These are phyloP conservation scores for Drosophila gunungcola DNA, from an alignment of 1,140 invertebrate species.

Conservation along the genomic window DNA sequence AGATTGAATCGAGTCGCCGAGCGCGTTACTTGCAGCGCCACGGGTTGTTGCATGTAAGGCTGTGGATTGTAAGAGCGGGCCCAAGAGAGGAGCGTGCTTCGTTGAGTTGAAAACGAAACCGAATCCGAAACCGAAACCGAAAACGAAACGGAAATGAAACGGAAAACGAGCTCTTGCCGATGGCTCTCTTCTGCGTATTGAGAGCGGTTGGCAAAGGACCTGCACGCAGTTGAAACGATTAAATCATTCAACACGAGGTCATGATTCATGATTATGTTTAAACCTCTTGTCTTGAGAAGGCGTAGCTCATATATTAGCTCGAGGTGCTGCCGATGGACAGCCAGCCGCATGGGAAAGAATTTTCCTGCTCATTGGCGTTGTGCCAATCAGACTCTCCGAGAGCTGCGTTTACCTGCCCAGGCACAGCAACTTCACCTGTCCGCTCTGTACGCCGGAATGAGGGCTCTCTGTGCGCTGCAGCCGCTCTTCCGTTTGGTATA, in stretches of 20 bases:
- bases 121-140: too few relatives aligned
- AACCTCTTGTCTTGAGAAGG: too few relatives aligned
- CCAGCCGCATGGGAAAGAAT: background rate
- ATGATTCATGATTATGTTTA: too few relatives aligned
- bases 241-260: too few relatives aligned
- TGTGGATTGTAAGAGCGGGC: conserved; percentile 1
- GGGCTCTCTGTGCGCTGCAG: background rate
- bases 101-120: conserved; percentile 12
- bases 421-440: conserved; percentile 23
- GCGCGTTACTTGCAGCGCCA: conserved; percentile 55
- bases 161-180: background rate
- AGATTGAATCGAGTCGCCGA: conserved; percentile 65
- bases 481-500: conserved; percentile 29
- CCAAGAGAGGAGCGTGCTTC: conserved; percentile 19
- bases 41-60: background rate
- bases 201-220: background rate
- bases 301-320: too few relatives aligned
- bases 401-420: conserved; percentile 13
- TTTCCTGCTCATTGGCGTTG: background rate
- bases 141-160: too few relatives aligned
- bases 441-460: background rate
- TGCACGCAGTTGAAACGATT: too few relatives aligned
- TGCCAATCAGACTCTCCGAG: background rate
- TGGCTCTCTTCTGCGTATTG: conserved; percentile 50
- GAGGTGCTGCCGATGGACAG: too few relatives aligned